phyloP scores from a whole-genome alignment of 2,113 vertebrate species.

The Gracilinanus agilis region DNA sequence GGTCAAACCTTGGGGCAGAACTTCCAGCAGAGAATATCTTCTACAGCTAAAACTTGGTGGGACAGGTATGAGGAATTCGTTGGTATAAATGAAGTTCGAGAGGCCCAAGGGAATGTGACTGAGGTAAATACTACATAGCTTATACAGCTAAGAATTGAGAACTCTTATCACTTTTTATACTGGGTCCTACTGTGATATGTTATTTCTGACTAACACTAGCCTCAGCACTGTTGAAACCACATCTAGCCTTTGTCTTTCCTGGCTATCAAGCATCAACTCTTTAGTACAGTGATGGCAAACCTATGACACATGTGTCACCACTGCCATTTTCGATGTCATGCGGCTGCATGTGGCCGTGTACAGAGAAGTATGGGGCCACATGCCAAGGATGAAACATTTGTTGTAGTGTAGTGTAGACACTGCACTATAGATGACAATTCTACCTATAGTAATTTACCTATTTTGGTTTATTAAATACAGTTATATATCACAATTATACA shows the following conservation, averaged over 20 bases:
- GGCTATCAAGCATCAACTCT: conserved; percentile 7
- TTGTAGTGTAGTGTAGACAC: no score
- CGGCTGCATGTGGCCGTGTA: no score
- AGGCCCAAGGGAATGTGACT: conserved; percentile 93
- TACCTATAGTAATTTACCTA: no score
- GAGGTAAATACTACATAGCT: conserved; percentile 86
- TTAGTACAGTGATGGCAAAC: no score
- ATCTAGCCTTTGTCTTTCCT: conserved; percentile 5
- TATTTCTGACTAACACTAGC: not conserved
- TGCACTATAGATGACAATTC: no score
- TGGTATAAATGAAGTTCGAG: conserved; percentile 93
- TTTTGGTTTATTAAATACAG: no score
- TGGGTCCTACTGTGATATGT: not conserved
- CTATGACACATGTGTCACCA: no score
- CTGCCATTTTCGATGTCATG: no score
- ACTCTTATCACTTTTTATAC: not conserved
- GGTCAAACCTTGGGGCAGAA: conserved; percentile 86
- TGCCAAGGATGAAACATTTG: no score
- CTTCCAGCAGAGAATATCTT: conserved; percentile 79
- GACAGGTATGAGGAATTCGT: conserved; percentile 96
- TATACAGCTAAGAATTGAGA: not conserved
- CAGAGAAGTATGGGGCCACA: no score
- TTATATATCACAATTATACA: no score
- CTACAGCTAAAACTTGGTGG: conserved; percentile 91
- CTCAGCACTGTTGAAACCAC: not conserved